Percentiles rank a stretch among this genome's conserved stretches.
Conservation (phyloP, 2,797 vertebrate genomes). For the Sebastes nivosus region DNA sequence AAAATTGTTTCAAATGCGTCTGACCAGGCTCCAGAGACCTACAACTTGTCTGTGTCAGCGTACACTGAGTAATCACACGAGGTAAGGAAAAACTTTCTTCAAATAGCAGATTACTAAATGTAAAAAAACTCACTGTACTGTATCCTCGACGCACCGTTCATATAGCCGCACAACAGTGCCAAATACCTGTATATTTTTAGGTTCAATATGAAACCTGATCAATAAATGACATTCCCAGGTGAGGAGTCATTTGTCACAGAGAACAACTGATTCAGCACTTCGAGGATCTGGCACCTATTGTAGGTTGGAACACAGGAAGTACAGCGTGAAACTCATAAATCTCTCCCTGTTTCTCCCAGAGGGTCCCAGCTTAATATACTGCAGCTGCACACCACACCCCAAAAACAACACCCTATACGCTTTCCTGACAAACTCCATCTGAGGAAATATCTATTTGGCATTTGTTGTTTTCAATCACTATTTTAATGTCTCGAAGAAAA, state of each 20-base stretch:
- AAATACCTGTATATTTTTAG: not conserved
- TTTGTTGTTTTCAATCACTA: not conserved
- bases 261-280: slow-evolving; percentile 42
- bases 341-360: slow-evolving; percentile 12
- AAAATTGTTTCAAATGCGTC: not conserved
- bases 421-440: slow-evolving; percentile 14
- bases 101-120: not conserved
- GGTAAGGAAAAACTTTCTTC: not conserved
- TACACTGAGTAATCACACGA: not conserved
- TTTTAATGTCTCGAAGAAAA: not conserved
- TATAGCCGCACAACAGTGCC: not conserved
- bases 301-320: slow-evolving; percentile 5
- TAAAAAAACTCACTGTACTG: not conserved
- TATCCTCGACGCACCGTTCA: not conserved
- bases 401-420: not conserved
- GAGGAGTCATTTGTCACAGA: slow-evolving; percentile 37
- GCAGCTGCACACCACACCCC: slow-evolving; percentile 14
- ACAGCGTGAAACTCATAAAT: slow-evolving; percentile 40
- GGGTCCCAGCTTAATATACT: not conserved
- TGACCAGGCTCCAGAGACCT: not conserved
- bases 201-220: slow-evolving; percentile 31
- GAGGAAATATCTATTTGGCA: not conserved
- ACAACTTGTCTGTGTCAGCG: not conserved
- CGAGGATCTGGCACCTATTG: slow-evolving; percentile 1
- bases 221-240: slow-evolving; percentile 44